A percentile compares a stretch with the other conserved stretches of the same genome.
Evolutionary conservation across 2,113 vertebrate species (phyloP).

Genomic region (Hippocampus barbouri): DNA sequence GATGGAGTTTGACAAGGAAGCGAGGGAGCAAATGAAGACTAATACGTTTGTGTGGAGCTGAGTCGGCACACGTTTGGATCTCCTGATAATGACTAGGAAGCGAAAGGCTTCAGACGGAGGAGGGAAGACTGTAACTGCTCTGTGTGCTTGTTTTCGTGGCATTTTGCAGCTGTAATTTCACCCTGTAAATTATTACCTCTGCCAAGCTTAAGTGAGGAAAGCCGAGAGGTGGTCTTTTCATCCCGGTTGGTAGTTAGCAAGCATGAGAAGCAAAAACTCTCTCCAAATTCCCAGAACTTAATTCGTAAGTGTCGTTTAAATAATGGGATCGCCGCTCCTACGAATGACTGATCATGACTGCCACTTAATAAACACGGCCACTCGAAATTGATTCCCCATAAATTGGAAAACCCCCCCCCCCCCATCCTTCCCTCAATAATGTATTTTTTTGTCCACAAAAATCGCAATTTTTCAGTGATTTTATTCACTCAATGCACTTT

Average conservation of each 20-base stretch:
- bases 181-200: not conserved
- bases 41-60: conserved; percentile 40
- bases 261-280: not conserved
- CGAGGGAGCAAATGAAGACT: conserved; percentile 60
- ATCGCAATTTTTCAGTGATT: not conserved
- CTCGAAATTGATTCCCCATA: not conserved
- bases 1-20: conserved; percentile 26
- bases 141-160: conserved; percentile 16
- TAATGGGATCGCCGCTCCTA: too few relatives aligned
- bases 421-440: too few relatives aligned
- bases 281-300: too few relatives aligned
- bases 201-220: not conserved
- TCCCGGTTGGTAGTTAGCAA: not conserved
- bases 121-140: conserved; percentile 1
- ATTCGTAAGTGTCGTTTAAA: too few relatives aligned
- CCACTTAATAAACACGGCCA: not conserved
- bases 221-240: not conserved
- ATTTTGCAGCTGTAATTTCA: not conserved
- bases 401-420: not conserved
- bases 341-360: too few relatives aligned
- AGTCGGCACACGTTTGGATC: conserved; percentile 10
- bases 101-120: conserved; percentile 15
- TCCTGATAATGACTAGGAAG: conserved; percentile 44
- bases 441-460: not conserved
- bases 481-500: not conserved